Evolutionary conservation across 2,113 vertebrate genomes (phyloP).

Genomic region (Bagarius yarrelli): DNA sequence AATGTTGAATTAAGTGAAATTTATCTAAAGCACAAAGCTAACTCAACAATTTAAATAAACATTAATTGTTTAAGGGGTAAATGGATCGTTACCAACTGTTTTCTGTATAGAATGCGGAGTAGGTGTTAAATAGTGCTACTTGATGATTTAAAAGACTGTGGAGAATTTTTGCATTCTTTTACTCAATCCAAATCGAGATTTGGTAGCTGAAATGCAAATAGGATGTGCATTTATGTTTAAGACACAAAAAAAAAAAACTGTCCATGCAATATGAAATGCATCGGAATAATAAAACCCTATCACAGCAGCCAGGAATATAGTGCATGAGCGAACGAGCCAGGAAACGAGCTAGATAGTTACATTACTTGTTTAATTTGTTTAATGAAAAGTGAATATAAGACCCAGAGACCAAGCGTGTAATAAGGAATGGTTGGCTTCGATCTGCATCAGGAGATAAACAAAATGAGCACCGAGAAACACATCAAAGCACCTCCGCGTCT

Average conservation of each 20-base stretch:
- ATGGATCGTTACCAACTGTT: background rate
- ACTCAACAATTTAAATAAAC: background rate
- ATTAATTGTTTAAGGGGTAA: background rate
- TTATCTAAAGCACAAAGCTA: constrained; percentile 3
- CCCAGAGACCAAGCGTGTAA: constrained; percentile 46
- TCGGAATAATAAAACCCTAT: constrained; percentile 48
- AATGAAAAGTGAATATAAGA: constrained; percentile 56
- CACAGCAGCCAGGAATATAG: constrained; percentile 27
- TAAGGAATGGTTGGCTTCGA: constrained; percentile 48
- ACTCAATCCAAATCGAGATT: too few relatives aligned
- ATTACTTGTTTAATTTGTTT: constrained; percentile 47
- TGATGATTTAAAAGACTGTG: constrained; percentile 1
- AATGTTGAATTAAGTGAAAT: constrained; percentile 6
- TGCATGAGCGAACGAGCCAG: constrained; percentile 23
- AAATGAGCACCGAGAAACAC: constrained; percentile 42
- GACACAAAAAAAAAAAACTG: constrained; percentile 40
- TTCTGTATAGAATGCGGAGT: background rate
- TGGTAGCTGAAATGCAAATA: too few relatives aligned
- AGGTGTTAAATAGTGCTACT: background rate
- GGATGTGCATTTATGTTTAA: constrained; percentile 47
- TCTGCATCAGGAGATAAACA: constrained; percentile 48
- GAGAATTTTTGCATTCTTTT: constrained; percentile 18
- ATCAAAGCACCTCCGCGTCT: constrained; percentile 45
- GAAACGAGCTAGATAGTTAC: constrained; percentile 14
- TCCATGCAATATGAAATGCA: constrained; percentile 14